Evolutionary conservation across 2,888 invertebrate genomes (phyloP).

Genomic region (Hipparchia sbordonii): DNA sequence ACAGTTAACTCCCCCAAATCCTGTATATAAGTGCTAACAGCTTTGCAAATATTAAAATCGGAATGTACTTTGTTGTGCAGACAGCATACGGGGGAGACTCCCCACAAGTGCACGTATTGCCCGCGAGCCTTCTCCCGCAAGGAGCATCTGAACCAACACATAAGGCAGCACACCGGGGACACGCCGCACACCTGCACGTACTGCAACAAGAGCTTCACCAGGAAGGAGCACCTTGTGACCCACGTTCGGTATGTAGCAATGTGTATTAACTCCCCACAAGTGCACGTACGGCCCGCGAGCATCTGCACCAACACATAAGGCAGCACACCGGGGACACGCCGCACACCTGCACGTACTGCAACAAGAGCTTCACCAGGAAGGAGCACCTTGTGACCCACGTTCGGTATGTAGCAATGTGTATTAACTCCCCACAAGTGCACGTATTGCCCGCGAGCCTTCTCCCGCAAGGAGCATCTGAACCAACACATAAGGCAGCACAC

Average conservation of each 20-base stretch:
- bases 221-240: constrained; percentile 88
- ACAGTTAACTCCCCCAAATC: constrained; percentile 5
- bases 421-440: constrained; percentile 47
- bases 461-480: constrained; percentile 84
- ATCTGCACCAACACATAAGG: no score
- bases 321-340: constrained; percentile 87
- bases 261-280: neutral
- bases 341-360: constrained; percentile 87
- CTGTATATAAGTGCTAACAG: constrained; percentile 21
- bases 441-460: neutral
- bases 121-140: constrained; percentile 86
- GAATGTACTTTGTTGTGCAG: constrained; percentile 81
- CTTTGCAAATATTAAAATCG: constrained; percentile 51
- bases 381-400: constrained; percentile 87
- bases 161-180: constrained; percentile 88
- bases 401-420: constrained; percentile 53
- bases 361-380: constrained; percentile 72
- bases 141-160: constrained; percentile 94
- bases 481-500: constrained; percentile 62
- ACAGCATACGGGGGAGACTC: constrained; percentile 92
- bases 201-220: constrained; percentile 87
- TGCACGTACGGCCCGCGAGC: no score
- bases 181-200: constrained; percentile 88
- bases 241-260: constrained; percentile 72
- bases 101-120: constrained; percentile 87